These are phyloP conservation scores for Tadarida brasiliensis DNA, from an alignment of 2,797 vertebrate genomes.

Conservation along the genomic window DNA sequence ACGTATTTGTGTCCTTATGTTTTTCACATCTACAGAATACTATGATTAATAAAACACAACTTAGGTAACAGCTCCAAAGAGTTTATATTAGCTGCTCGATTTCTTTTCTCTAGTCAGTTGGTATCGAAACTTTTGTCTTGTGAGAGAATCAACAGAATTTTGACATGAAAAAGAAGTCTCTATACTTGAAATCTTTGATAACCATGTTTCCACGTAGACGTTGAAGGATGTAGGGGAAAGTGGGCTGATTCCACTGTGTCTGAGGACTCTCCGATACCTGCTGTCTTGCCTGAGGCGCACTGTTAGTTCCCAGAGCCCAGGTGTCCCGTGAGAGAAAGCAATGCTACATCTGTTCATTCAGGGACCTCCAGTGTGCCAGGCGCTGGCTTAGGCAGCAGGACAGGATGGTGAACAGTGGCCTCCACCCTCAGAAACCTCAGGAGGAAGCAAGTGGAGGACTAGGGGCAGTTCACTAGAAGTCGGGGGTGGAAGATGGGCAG, in stretches of 20 bases:
- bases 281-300: accelerated
- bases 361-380: neutral
- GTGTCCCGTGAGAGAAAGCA: neutral
- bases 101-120: neutral
- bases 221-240: neutral
- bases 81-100: neutral
- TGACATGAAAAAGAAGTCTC: neutral
- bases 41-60: constrained; percentile 28
- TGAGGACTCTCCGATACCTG: neutral
- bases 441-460: neutral
- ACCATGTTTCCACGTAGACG: neutral
- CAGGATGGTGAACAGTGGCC: neutral
- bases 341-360: neutral
- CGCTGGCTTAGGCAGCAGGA: neutral
- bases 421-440: neutral
- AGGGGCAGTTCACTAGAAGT: neutral
- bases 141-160: neutral
- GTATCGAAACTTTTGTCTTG: neutral
- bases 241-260: neutral
- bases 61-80: neutral
- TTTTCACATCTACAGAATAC: neutral
- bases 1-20: neutral
- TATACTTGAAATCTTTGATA: constrained; percentile 15
- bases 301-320: neutral
- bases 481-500: neutral